A percentile compares a stretch with the other conserved stretches of the same genome.
Conservation (phyloP, 2,113 vertebrate genomes). For the Peromyscus maniculatus region DNA sequence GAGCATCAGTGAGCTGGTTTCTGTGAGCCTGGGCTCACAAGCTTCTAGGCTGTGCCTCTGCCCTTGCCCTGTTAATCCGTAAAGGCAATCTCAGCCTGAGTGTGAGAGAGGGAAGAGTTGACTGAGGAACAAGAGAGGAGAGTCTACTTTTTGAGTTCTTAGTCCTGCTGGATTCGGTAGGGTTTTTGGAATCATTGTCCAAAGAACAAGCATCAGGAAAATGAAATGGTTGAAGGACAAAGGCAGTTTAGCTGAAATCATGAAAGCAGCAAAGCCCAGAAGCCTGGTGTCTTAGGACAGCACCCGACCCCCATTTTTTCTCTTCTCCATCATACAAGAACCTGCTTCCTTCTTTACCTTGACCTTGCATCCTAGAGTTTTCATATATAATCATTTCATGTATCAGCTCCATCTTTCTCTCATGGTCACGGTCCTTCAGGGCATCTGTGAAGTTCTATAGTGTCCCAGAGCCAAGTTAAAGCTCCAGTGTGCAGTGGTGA, state of each 20-base stretch:
- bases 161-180: neutral
- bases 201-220: neutral
- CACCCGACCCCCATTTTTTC: neutral
- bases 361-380: neutral
- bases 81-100: neutral
- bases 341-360: neutral
- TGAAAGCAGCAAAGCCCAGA: too few species aligned
- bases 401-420: neutral
- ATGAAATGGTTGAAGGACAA: too few species aligned
- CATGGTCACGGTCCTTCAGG: too few species aligned
- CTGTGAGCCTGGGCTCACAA: neutral
- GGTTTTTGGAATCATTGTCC: neutral
- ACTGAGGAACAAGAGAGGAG: neutral
- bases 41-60: neutral
- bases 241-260: neutral
- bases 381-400: neutral
- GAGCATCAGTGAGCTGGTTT: neutral
- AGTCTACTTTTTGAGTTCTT: neutral
- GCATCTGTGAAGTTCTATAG: neutral
- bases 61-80: neutral
- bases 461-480: too few species aligned
- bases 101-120: neutral
- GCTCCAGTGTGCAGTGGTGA: fast-evolving
- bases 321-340: neutral
- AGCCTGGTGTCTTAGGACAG: fast-evolving